Conservation (phyloP, 2,888 invertebrate species). For the Pristionchus fissidentatus region DNA sequence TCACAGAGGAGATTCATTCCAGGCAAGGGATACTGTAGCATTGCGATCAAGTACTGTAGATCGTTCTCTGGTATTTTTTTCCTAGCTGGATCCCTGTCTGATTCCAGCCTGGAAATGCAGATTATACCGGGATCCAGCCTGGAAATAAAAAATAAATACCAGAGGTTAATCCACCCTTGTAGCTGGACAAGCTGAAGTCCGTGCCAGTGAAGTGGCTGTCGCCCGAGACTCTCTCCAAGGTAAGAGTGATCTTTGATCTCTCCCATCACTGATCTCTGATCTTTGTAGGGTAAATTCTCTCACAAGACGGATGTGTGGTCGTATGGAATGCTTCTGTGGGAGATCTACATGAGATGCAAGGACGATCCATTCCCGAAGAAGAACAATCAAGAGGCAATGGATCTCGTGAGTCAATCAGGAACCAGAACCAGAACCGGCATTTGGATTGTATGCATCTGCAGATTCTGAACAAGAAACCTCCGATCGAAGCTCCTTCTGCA, state of each 20-base stretch:
- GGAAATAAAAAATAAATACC: not conserved
- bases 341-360: conserved; percentile 43
- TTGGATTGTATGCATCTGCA: no score
- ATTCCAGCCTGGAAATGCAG: no score
- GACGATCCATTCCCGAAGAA: conserved; percentile 44
- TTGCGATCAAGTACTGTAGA: not conserved
- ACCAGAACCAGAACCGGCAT: not conserved
- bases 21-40: not conserved
- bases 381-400: conserved; percentile 43
- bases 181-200: conserved; percentile 53
- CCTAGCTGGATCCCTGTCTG: no score
- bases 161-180: conserved; percentile 3
- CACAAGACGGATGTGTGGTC: conserved; percentile 47
- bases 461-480: conserved; percentile 17
- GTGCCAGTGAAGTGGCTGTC: conserved; percentile 60
- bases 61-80: no score
- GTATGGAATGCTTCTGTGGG: conserved; percentile 47
- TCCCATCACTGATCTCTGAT: not conserved
- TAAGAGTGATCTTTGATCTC: not conserved
- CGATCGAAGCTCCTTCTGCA: conserved; percentile 20
- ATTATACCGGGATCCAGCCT: no score
- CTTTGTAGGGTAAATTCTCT: conserved; percentile 40
- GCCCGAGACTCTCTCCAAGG: conserved; percentile 55
- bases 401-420: not conserved
- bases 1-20: conserved; percentile 11